Evolutionary conservation across 2,888 invertebrate species (phyloP), one percentile per base, ranked within the genome.

Genomic region (Fragum fragum): DNA sequence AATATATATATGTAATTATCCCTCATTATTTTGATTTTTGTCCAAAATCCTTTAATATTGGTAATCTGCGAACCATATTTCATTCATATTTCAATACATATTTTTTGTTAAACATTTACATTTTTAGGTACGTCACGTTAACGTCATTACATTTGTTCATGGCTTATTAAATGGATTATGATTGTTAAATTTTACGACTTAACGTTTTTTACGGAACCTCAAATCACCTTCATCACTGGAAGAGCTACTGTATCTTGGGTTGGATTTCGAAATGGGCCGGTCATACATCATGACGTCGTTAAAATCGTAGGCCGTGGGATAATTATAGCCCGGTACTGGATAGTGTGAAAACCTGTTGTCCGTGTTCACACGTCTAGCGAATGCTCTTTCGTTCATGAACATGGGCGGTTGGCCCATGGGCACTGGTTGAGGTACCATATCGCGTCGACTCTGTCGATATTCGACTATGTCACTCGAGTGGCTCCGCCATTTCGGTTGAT

Each of bases 191-290:
- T 9, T 47, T 14, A 47, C 47, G 28, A 7, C 9, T 61, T 16
- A 61, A 1, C 61, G 61, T 29, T 32, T 61, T 61, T 61, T 61
- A 32, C 26, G 21, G 28, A 73, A 73, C 59, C 70, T 16, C 23
- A 36, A 39, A 63, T 72, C 80, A 11, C 52, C 57, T 39, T 36
- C 73, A 0, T 63, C 59, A 61, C 81, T 76, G 14, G 57, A 57
- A 11, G 79, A 79, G 26, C 79, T 79, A 55, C 85, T 85, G 42
- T 85, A 85, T 23, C 75, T 52, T 1, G 85, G 85, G 63, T 85
- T 85, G 47, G 85, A 85, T 82, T 85, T 85, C 21, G 79, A 73
- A 32, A 76, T 80, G n/a, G 79, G 76, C 52, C 72, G 53, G 23
- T 81, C 81, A 42, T 78, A 78, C 42, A 76, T 21, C 77, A 72